These are phyloP conservation scores for Caenorhabditis sp. DNA, from an alignment of 2,888 invertebrate species.

Conservation along the genomic window DNA sequence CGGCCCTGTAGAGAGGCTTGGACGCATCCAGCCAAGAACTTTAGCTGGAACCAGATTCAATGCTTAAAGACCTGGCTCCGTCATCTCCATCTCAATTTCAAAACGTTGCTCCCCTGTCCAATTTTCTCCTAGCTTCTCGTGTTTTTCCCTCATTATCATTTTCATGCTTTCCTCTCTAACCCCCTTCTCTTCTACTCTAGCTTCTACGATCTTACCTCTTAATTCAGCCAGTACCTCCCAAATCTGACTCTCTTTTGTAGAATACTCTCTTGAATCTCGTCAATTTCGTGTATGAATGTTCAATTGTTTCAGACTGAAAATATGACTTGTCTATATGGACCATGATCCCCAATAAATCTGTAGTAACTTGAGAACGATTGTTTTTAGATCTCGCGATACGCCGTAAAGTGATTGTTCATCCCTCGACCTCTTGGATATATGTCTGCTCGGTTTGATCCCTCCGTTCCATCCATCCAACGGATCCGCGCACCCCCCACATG, in stretches of 20 bases:
- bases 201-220: too few species aligned
- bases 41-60: not conserved
- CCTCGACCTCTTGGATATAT: not conserved
- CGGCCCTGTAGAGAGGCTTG: not conserved
- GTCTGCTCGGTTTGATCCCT: slow-evolving; percentile 26
- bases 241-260: too few species aligned
- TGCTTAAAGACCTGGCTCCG: not conserved
- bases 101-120: not conserved
- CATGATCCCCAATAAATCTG: too few species aligned
- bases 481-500: slow-evolving; percentile 60
- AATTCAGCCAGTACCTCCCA: too few species aligned
- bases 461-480: slow-evolving; percentile 3
- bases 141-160: not conserved
- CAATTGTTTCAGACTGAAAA: too few species aligned
- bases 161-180: not conserved
- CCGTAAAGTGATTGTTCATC: slow-evolving; percentile 38
- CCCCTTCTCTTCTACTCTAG: too few species aligned
- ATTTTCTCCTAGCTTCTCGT: not conserved
- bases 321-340: too few species aligned
- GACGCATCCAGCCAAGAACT: too few species aligned
- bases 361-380: not conserved
- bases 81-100: not conserved
- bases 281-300: too few species aligned
- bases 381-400: slow-evolving; percentile 3
- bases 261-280: too few species aligned